Percentiles rank a stretch among this genome's conserved stretches.
These are phyloP conservation scores for Leptestheria dahalacensis DNA, from an alignment of 1,140 invertebrate species.

Conservation along the genomic window DNA sequence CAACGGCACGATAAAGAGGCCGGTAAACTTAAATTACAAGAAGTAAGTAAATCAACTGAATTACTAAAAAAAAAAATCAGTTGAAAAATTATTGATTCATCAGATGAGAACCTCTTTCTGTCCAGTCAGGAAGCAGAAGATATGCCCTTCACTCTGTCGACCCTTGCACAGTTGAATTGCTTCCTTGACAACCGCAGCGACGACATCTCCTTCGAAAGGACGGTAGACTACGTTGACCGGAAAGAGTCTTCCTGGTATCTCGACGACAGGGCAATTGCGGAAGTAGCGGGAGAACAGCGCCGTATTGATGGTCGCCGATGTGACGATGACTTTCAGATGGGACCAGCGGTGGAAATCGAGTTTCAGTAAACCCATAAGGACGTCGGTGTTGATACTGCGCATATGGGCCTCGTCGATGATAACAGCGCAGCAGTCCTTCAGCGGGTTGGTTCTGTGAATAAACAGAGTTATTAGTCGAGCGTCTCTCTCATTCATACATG, in stretches of 20 bases:
- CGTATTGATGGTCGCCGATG: conserved; percentile 82
- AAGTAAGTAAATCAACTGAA: too few relatives aligned
- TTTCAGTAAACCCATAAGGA: conserved; percentile 68
- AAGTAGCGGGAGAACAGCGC: conserved; percentile 70
- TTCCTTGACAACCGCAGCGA: conserved; percentile 62
- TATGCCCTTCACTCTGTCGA: conserved; percentile 23
- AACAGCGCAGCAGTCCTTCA: conserved; percentile 67
- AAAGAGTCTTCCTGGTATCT: conserved; percentile 59
- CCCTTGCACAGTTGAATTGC: not conserved
- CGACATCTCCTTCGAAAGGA: not conserved
- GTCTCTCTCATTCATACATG: not conserved
- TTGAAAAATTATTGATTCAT: too few relatives aligned
- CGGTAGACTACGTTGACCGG: conserved; percentile 56
- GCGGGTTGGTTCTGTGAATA: conserved; percentile 65
- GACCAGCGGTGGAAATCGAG: conserved; percentile 56
- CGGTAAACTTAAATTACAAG: too few relatives aligned
- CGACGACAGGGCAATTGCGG: conserved; percentile 49
- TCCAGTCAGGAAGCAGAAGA: conserved; percentile 94
- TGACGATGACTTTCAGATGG: conserved; percentile 67
- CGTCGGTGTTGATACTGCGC: conserved; percentile 80
- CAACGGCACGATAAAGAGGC: too few relatives aligned
- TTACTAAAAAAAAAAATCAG: too few relatives aligned
- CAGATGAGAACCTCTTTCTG: conserved; percentile 35
- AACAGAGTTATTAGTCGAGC: conserved; percentile 28
- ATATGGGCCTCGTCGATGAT: conserved; percentile 92